Percentiles rank a stretch among this genome's conserved stretches.
Conservation (phyloP, 2,888 invertebrate species). For the Oscheius onirici region DNA sequence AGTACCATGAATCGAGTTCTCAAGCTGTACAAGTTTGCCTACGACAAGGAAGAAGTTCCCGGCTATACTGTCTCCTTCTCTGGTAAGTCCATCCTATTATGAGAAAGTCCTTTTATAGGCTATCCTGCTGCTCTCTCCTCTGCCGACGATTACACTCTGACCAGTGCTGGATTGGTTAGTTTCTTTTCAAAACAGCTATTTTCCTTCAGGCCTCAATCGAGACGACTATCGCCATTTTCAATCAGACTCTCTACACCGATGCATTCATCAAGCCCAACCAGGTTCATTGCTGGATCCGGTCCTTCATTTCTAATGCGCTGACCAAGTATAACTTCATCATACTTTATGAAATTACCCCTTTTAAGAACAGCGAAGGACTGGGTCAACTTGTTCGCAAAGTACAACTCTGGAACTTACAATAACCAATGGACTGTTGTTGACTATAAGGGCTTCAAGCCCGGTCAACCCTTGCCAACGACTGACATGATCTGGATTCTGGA, state of each 20-base stretch:
- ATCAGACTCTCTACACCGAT: constrained; percentile 78
- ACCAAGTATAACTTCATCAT: too few relatives aligned
- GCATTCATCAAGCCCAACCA: constrained; percentile 78
- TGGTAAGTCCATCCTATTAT: too few relatives aligned
- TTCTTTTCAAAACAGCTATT: too few relatives aligned
- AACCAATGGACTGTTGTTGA: constrained; percentile 79
- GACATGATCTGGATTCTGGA: constrained; percentile 82
- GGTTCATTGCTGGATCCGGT: constrained; percentile 79
- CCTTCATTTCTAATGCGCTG: constrained; percentile 85
- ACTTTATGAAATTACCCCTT: too few relatives aligned
- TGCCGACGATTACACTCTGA: constrained; percentile 71
- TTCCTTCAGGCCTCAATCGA: constrained; percentile 79
- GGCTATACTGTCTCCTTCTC: constrained; percentile 62
- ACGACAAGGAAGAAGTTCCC: constrained; percentile 73
- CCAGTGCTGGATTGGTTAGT: constrained; percentile 63
- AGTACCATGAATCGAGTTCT: constrained; percentile 69
- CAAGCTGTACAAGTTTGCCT: constrained; percentile 78
- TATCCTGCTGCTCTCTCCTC: constrained; percentile 71
- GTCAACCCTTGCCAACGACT: constrained; percentile 68
- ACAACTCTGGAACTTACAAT: constrained; percentile 85
- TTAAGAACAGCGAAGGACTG: constrained; percentile 56
- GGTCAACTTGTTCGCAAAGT: constrained; percentile 75
- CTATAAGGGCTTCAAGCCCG: constrained; percentile 78
- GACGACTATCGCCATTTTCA: constrained; percentile 83
- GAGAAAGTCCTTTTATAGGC: constrained; percentile 58